A percentile compares a stretch with the other conserved stretches of the same genome.
These are phyloP conservation scores for Anableps anableps DNA, from an alignment of 2,797 vertebrate species.

Conservation along the genomic window DNA sequence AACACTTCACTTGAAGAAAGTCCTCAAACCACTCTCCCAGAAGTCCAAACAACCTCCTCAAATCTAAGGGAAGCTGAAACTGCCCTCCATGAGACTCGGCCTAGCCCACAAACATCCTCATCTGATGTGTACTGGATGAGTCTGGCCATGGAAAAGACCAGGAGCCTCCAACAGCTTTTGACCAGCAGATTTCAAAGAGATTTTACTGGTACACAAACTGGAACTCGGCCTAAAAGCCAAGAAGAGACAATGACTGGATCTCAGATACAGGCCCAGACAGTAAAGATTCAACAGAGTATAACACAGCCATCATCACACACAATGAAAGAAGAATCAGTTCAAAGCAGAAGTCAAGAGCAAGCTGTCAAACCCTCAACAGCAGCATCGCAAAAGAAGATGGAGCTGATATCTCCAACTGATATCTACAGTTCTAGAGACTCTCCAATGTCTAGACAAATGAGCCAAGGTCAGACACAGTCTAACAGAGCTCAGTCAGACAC, in stretches of 20 bases:
- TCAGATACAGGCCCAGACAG: conserved; percentile 33
- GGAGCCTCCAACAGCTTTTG: conserved; percentile 82
- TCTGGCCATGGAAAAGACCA: conserved; percentile 88
- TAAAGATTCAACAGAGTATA: conserved; percentile 4
- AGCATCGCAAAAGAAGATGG: conserved; percentile 41
- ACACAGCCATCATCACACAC: conserved; percentile 22
- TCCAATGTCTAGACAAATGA: conserved; percentile 44
- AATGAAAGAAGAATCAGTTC: conserved; percentile 29
- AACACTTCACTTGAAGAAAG: conserved; percentile 12
- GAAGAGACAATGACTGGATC: conserved; percentile 13
- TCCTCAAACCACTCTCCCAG: conserved; percentile 8
- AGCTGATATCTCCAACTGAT: conserved; percentile 14
- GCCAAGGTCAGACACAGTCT: conserved; percentile 35
- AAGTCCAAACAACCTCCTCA: conserved; percentile 20
- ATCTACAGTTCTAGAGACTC: conserved; percentile 41
- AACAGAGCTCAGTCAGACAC: conserved; percentile 31
- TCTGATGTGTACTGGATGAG: conserved; percentile 89
- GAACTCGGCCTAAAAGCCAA: conserved; percentile 40
- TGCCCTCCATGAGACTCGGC: conserved; percentile 50
- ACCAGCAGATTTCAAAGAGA: conserved; percentile 79
- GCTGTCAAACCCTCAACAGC: conserved; percentile 34
- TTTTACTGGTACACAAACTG: conserved; percentile 58
- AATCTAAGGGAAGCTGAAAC: conserved; percentile 40
- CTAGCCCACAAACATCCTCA: conserved; percentile 44
- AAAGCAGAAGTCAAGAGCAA: conserved; percentile 41